Evolutionary conservation across 1,140 invertebrate genomes (phyloP), one percentile per base, ranked within the genome.

Genomic region (Formica selysi): DNA sequence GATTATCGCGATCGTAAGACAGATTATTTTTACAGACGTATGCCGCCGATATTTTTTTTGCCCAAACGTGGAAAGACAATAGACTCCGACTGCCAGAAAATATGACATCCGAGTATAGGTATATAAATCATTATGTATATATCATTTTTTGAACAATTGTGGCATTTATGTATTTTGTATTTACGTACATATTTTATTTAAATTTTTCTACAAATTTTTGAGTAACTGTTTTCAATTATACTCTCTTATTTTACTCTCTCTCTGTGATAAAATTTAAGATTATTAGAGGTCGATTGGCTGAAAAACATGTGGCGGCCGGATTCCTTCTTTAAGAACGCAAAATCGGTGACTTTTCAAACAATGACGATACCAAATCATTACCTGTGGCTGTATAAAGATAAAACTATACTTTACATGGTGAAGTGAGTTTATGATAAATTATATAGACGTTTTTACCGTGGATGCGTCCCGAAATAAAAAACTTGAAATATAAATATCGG

Each of bases 341-440:
- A 98, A 94, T 98, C 97, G 10, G 98, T 98, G 0, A 98, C 98
- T 3, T 98, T 98, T 92, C 98, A 98, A 94, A 98, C 98, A 0
- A 98, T 98, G 98, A 98, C 98, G 62, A 98, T 98, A 87, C 98
- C 98, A 0, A 98, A 98, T 95, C 98, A 98, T 92, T 98, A 98
- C 89, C 96, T 98, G 89, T 98, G 98, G 98, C 94, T 98, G 13
- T 98, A 98, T 93, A 98, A 98, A 93, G 97, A 98, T 92, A 98
- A 98, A 94, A 98, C 97, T 1, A 98, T 98, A 76, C 94, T 98
- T 0, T 98, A 98, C 91, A 98, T 98, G 97, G 97, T 98, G 59
- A 98, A 98, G 96, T 97, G 95, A 93, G 96, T 95, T 38, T 38
- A 32, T 41, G 2, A 61, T 16, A n/a, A 80, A 76, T 67, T n/a